phyloP scores from a whole-genome alignment of 2,113 vertebrate genomes.

The Ranitomeya imitator region DNA sequence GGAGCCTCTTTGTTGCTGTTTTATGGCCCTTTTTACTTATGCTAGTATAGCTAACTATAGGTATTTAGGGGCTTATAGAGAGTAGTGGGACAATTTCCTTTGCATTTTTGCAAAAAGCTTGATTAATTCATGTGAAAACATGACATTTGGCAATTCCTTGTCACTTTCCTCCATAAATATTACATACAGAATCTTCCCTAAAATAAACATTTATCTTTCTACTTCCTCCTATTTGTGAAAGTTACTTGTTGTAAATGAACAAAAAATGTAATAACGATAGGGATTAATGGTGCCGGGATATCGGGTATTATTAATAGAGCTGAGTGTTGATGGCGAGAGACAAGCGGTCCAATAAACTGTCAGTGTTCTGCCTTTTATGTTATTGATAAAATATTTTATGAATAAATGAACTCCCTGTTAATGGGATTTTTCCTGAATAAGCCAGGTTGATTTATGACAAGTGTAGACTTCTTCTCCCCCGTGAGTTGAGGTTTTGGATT shows the following conservation, averaged over 20 bases:
- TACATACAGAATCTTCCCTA: neutral
- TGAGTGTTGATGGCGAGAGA: neutral
- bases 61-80: neutral
- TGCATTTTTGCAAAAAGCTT: neutral
- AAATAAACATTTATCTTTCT: neutral
- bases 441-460: slow-evolving; percentile 25
- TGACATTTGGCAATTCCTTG: neutral
- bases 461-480: neutral
- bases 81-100: neutral
- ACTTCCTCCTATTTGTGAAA: neutral
- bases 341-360: slow-evolving; percentile 35
- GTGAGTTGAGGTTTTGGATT: slow-evolving; percentile 21
- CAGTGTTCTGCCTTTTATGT: slow-evolving; percentile 29
- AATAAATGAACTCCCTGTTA: slow-evolving; percentile 27
- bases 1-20: no score
- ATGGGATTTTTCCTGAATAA: slow-evolving; percentile 38
- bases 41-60: neutral
- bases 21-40: no score
- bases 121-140: neutral
- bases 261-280: neutral
- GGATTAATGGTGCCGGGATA: neutral
- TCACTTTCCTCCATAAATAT: neutral
- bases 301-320: slow-evolving; percentile 1
- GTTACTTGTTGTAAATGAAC: neutral
- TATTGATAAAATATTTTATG: slow-evolving; percentile 37